These are phyloP conservation scores for Aphelinus certus DNA, from an alignment of 1,140 invertebrate genomes.

Conservation along the genomic window DNA sequence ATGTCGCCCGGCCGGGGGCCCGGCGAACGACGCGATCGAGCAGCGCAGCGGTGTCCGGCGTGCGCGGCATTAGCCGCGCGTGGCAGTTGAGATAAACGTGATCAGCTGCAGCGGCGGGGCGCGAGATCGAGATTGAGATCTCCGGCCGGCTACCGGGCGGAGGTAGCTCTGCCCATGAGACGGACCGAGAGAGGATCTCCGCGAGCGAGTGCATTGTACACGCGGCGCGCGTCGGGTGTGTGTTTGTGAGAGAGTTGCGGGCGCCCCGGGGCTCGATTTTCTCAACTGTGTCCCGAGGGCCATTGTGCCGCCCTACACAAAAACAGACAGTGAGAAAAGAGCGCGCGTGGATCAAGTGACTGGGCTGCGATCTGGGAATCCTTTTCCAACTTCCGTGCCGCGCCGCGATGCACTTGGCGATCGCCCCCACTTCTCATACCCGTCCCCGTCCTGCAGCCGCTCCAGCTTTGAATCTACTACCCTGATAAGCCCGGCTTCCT, in stretches of 20 bases:
- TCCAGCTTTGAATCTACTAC: not conserved
- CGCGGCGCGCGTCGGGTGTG: not conserved
- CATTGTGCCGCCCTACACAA: not conserved
- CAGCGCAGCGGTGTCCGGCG: no score
- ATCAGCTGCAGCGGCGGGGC: no score
- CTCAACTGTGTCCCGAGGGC: not conserved
- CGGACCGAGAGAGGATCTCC: no score
- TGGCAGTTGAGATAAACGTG: no score
- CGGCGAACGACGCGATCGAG: no score
- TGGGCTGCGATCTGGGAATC: conserved; percentile 12
- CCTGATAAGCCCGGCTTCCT: not conserved
- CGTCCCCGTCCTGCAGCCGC: not conserved
- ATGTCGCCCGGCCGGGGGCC: no score
- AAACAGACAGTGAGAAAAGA: no score
- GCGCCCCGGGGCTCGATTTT: conserved; percentile 25
- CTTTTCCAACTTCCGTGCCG: conserved; percentile 26
- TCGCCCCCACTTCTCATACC: no score
- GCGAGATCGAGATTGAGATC: no score
- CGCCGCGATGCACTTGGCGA: not conserved
- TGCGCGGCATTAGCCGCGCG: no score
- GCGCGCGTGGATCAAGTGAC: conserved; percentile 17
- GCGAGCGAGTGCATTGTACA: conserved; percentile 10
- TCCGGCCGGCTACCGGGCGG: no score
- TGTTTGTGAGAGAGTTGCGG: not conserved
- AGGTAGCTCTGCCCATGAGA: no score